A percentile compares a stretch with the other conserved stretches of the same genome.
These are phyloP conservation scores for Psittacara wagleri DNA, from an alignment of 2,113 vertebrate genomes.

Conservation along the genomic window DNA sequence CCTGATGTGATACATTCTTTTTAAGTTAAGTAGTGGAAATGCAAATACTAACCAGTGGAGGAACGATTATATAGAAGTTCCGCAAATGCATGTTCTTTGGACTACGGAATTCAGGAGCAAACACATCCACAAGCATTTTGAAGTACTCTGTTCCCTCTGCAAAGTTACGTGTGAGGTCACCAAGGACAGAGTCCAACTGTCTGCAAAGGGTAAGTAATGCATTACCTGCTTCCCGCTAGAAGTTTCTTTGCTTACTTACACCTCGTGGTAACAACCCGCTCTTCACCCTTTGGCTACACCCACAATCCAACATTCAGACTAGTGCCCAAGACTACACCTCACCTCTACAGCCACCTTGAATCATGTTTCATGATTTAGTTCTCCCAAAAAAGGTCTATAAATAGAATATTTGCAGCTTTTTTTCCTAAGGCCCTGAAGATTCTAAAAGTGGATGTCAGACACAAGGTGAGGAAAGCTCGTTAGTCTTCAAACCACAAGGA, in stretches of 20 bases:
- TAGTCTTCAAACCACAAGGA: neutral
- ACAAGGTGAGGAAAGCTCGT: rapidly evolving
- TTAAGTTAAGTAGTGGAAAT: rapidly evolving
- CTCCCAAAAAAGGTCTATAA: neutral
- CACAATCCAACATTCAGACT: neutral
- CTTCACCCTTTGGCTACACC: neutral
- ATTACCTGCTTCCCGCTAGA: neutral
- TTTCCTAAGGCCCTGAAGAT: neutral
- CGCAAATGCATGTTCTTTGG: slow-evolving; percentile 95
- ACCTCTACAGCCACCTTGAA: neutral
- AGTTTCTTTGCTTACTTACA: neutral
- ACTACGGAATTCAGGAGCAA: slow-evolving; percentile 94
- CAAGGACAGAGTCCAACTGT: slow-evolving; percentile 89
- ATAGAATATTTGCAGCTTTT: neutral
- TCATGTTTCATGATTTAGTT: neutral
- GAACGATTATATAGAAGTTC: slow-evolving; percentile 97
- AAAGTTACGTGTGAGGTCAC: slow-evolving; percentile 92
- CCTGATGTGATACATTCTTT: too few relatives aligned
- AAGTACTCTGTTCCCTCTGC: slow-evolving; percentile 98
- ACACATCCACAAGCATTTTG: slow-evolving; percentile 97
- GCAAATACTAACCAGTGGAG: slow-evolving; percentile 84
- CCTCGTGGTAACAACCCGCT: neutral
- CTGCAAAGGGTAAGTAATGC: slow-evolving; percentile 13
- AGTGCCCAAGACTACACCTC: neutral
- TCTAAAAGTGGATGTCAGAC: neutral